These are phyloP conservation scores for Magallana gigas DNA, from an alignment of 1,140 invertebrate species.

Conservation along the genomic window DNA sequence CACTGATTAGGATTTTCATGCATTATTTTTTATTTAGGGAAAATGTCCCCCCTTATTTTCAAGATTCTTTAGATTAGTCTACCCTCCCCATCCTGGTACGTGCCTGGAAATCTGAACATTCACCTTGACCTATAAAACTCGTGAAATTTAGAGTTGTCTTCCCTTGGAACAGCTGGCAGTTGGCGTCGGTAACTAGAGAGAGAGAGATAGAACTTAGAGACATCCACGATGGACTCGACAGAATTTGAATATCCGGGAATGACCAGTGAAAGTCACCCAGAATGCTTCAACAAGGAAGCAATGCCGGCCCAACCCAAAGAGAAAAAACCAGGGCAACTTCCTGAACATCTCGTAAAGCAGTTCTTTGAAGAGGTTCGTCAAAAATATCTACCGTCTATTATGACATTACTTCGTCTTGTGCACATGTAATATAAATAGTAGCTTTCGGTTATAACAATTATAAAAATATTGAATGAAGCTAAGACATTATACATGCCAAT, in stretches of 20 bases:
- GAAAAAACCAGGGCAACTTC: slow-evolving; percentile 73
- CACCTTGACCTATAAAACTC: background rate
- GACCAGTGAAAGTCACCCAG: slow-evolving; percentile 62
- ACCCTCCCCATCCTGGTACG: no score
- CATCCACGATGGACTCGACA: background rate
- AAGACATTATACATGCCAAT: no score
- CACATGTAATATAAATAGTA: no score
- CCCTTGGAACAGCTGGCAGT: background rate
- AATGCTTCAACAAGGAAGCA: slow-evolving; percentile 62
- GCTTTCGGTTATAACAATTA: no score
- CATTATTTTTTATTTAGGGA: no score
- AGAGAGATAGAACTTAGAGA: background rate
- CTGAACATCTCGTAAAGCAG: slow-evolving; percentile 64
- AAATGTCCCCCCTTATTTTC: no score
- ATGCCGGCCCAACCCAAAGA: slow-evolving; percentile 66
- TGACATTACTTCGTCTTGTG: no score
- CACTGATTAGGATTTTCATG: no score
- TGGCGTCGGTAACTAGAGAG: background rate
- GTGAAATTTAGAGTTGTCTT: background rate
- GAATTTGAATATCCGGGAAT: slow-evolving; percentile 51
- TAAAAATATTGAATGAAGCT: no score
- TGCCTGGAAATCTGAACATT: no score
- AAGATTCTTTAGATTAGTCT: no score
- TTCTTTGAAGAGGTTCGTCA: slow-evolving; percentile 73
- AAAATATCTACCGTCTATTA: background rate